A percentile compares a stretch with the other conserved stretches of the same genome.
Evolutionary conservation across 2,797 vertebrate species (phyloP).

Genomic region (Megalops cyprinoides): DNA sequence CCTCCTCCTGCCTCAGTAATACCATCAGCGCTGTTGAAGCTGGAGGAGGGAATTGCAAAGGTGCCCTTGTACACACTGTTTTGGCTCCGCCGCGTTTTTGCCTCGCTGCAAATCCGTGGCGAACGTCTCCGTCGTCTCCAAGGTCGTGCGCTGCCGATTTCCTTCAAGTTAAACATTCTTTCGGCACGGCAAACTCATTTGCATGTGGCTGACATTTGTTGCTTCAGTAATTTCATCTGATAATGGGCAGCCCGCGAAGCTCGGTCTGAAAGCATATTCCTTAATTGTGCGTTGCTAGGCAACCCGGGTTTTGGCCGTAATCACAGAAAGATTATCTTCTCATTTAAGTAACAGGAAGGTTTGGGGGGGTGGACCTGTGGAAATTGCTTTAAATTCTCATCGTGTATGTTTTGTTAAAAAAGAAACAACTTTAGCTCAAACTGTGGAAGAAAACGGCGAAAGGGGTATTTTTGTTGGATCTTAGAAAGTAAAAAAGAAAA

Average conservation of each 20-base stretch:
- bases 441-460: slow-evolving; percentile 40
- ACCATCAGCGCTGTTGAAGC: slow-evolving; percentile 36
- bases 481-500: slow-evolving; percentile 55
- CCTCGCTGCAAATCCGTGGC: slow-evolving; percentile 22
- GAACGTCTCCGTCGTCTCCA: slow-evolving; percentile 38
- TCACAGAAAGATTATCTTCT: slow-evolving; percentile 89
- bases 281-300: slow-evolving; percentile 96
- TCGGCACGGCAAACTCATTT: slow-evolving; percentile 79
- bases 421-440: slow-evolving; percentile 36
- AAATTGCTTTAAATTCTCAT: slow-evolving; percentile 64
- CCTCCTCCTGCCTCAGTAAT: slow-evolving; percentile 51
- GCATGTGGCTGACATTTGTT: slow-evolving; percentile 91
- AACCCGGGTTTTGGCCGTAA: slow-evolving; percentile 84
- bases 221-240: slow-evolving; percentile 92
- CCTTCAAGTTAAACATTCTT: slow-evolving; percentile 60
- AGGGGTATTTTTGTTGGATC: slow-evolving; percentile 47
- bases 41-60: slow-evolving; percentile 14
- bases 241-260: slow-evolving; percentile 84
- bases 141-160: slow-evolving; percentile 49
- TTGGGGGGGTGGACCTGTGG: slow-evolving; percentile 61
- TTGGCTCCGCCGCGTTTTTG: background rate
- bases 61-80: slow-evolving; percentile 23
- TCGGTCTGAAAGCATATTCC: slow-evolving; percentile 85
- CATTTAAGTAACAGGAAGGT: slow-evolving; percentile 78
- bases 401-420: slow-evolving; percentile 41